These are phyloP conservation scores for Volucella bombylans DNA, from an alignment of 2,888 invertebrate species.

Conservation along the genomic window DNA sequence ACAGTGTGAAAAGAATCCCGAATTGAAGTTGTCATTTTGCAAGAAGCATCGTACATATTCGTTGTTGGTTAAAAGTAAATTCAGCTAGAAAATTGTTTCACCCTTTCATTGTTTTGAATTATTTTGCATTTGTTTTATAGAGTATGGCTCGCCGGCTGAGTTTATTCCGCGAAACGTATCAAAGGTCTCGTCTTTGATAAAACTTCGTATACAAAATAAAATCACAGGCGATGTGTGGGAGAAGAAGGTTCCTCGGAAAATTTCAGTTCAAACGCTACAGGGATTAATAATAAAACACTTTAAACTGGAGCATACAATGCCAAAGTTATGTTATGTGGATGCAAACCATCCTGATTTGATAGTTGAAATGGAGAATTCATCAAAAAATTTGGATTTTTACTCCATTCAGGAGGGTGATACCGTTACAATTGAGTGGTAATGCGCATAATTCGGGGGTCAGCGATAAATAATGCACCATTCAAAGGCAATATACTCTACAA, in stretches of 20 bases:
- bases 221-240: slow-evolving; percentile 83
- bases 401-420: slow-evolving; percentile 92
- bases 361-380: slow-evolving; percentile 90
- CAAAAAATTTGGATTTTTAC: slow-evolving; percentile 91
- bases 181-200: slow-evolving; percentile 88
- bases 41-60: slow-evolving; percentile 90
- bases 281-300: slow-evolving; percentile 91
- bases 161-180: slow-evolving; percentile 85
- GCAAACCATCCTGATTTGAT: slow-evolving; percentile 86
- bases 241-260: slow-evolving; percentile 89
- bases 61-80: slow-evolving; percentile 89
- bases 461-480: slow-evolving; percentile 15
- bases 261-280: slow-evolving; percentile 92
- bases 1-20: slow-evolving; percentile 83
- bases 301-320: slow-evolving; percentile 82
- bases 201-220: slow-evolving; percentile 84
- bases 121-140: slow-evolving; percentile 82
- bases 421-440: slow-evolving; percentile 87
- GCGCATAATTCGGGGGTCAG: neutral
- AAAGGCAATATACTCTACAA: slow-evolving; percentile 43
- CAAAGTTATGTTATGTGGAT: slow-evolving; percentile 83
- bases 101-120: neutral
- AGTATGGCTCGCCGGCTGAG: slow-evolving; percentile 92
- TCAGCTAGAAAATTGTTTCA: neutral
- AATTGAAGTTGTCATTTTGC: slow-evolving; percentile 84